Evolutionary conservation across 2,113 vertebrate genomes (phyloP), one percentile per base, ranked within the genome.

Genomic region (Oreocharis arfaki): DNA sequence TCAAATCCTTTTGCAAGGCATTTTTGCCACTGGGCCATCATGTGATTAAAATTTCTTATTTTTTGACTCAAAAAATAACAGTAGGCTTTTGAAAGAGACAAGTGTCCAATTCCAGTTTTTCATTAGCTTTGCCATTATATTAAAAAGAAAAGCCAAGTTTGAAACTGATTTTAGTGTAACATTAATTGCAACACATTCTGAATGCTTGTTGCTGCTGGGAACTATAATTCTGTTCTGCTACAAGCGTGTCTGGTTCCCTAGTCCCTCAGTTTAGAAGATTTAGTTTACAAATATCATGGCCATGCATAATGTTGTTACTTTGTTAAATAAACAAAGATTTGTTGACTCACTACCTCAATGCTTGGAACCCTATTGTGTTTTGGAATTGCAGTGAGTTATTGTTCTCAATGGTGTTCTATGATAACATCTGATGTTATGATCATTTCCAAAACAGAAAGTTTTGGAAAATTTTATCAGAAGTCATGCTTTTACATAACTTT

Each of bases 361-460:
- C 41, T 83, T 73, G 69, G 59, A 83, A 50, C 28, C 27, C 39
- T 77, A 77, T 73, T 91, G 59, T 80, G 7, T 84, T 90, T 89
- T 87, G 87, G 91, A 96, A 95, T 89, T 94, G 75, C 50, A 56
- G 47, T 42, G 91, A 75, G 11, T 81, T 93, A 56, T 60, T 90
- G 77, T 68, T 84, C 73, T 86, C 65, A 82, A 35, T 88, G 56
- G 21, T 24, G 27, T 95, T 94, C 65, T 83, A 23, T 60, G 84
- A 69, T 93, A 83, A 70, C 67, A 89, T 86, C 92, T 79, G 68
- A 78, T 76, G 33, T 17, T 52, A 75, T 52, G 69, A 89, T 79
- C n/a, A 59, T n/a, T 59, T 59, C 57, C n/a, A 59, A 59, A 93
- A 84, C 39, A 65, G 64, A 77, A 67, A 46, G 41, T 60, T 94